Base-by-base conservation (phyloP, 2,888 invertebrate species). In the Bugulina stolonifera region DNA sequence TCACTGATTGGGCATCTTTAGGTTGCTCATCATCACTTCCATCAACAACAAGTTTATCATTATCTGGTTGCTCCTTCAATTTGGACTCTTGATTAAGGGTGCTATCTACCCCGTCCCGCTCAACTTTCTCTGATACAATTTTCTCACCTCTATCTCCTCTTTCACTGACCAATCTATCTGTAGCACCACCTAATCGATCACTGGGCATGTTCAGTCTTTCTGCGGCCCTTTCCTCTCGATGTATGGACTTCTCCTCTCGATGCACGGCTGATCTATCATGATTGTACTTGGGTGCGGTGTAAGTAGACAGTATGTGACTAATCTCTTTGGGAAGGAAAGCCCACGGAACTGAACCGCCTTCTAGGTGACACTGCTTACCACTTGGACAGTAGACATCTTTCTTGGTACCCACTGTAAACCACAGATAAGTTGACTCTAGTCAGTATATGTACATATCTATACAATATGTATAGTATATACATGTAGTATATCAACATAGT, bases 281-380 rank as follows among this genome's bases (percentile, higher is more conserved):
- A 34, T 64, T 64, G 64, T 64, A 64, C n/a, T 70, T 70, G 14
- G 70, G 70, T 3, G 54, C 52, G 32, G 70, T 70, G 27, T 43
- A 54, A 27, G 70, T 54, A 29, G 52, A 54, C 14, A 99, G 89
- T 81, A 99, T 99, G 76, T 98, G 98, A 74, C 94, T 94, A 80
- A 99, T 99, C 87, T 99, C 99, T 76, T 93, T 93, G 86, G 96
- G 95, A 98, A 99, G 99, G 86, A 99, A 99, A 73, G 99, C 98
- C 99, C 99, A 99, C 72, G 99, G 98, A 80, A 98, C 96, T 80
- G 91, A 91, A 78, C 95, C 95, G 83, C 96, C 96, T 73, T 81
- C 79, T 86, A 97, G 87, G 35, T 98, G 98, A 86, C 99, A 99
- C 84, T 97, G 96, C 84, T 98, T 97, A 69, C 97, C 98, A 83